Base-by-base conservation (phyloP, 1,140 invertebrate genomes). In the Drosophila bifasciata region DNA sequence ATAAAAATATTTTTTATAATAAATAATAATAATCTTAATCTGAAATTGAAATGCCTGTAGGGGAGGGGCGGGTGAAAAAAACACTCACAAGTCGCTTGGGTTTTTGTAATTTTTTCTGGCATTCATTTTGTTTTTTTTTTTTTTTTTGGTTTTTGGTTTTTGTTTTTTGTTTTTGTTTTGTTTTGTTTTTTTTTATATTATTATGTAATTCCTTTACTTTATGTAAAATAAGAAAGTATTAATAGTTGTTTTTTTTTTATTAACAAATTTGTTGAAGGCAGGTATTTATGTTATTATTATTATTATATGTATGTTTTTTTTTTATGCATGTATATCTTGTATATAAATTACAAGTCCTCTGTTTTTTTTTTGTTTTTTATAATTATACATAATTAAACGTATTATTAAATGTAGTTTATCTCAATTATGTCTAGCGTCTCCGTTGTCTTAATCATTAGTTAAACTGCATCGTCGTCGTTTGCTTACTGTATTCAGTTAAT, bases 191-290 rank as follows among this genome's bases (percentile, higher is more conserved):
- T 45, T 58, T 58, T 7, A 41, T 60, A 68, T 85, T 85, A 84
- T 85, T 85, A 85, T 85, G 81, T 85, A 79, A 85, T 85, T 85
- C 81, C 72, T 85, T 84, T 84, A 84, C 80, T 85, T 85, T 84
- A 85, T 85, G 80, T 84, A 84, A 84, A 84, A 84, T 84, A 84
- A 84, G 80, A 84, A 84, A 84, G 80, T 84, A 84, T 85, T 84
- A 84, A 85, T 84, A 76, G 76, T 84, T 84, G 50, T 60, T 85
- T 84, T 85, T 80, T 84, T 60, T 60, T 85, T 84, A 84, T 80
- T 84, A 84, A 84, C 80, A 84, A 84, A 85, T 84, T 84, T 84
- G 80, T 84, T 84, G 80, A 84, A 84, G 80, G 80, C 80, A 84
- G 80, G 80, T 84, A 84, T 84, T 84, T 80, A 85, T 84, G 80